Conservation (phyloP, 2,113 vertebrate genomes). For the Ariopsis seemanni region DNA sequence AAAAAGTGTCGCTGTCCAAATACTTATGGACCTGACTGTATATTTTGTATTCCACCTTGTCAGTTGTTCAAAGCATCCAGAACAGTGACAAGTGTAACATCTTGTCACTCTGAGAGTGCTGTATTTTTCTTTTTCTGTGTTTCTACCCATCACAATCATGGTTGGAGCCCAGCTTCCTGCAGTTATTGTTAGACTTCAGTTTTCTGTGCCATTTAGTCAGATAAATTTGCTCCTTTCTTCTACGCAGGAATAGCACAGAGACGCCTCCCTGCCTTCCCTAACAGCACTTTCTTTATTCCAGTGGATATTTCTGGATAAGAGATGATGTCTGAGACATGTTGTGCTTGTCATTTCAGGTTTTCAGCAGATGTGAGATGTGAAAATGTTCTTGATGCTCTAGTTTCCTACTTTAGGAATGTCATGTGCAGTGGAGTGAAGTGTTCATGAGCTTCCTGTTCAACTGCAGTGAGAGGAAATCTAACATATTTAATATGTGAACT, state of each 20-base stretch:
- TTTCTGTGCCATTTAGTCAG: slow-evolving; percentile 24
- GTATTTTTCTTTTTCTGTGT: slow-evolving; percentile 5
- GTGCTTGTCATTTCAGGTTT: not conserved
- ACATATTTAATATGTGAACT: not conserved
- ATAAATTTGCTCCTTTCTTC: slow-evolving; percentile 25
- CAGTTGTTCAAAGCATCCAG: not conserved
- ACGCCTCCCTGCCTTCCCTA: not conserved
- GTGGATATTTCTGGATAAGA: not conserved
- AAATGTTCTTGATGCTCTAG: not conserved
- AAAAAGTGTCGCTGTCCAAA: too few species aligned
- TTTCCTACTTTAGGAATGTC: not conserved
- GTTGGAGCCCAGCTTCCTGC: not conserved
- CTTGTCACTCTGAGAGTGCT: not conserved
- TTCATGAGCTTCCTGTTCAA: not conserved
- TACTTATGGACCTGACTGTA: not conserved
- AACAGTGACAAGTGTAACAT: not conserved
- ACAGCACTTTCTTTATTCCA: not conserved
- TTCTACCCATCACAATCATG: not conserved
- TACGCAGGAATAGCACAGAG: not conserved
- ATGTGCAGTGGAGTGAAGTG: not conserved
- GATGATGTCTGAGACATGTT: not conserved
- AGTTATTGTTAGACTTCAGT: not conserved
- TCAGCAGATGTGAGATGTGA: slow-evolving; percentile 7
- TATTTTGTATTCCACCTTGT: not conserved
- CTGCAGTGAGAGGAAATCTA: not conserved